Conservation (phyloP, 2,797 vertebrate genomes). For the Cuniculus paca region DNA sequence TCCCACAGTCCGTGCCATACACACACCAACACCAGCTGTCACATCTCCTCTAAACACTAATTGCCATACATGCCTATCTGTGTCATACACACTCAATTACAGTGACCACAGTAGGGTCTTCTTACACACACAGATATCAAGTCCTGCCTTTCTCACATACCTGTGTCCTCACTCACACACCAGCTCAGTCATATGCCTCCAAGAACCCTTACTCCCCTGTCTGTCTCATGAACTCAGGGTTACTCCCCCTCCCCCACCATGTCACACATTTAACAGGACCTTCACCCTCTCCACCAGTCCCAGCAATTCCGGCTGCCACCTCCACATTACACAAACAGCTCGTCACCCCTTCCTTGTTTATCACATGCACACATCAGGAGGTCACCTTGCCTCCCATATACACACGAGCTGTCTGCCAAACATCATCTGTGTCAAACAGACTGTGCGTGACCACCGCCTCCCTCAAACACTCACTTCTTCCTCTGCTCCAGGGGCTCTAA, state of each 20-base stretch:
- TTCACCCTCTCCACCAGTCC: neutral
- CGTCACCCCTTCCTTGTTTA: neutral
- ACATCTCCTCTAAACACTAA: slow-evolving; percentile 42
- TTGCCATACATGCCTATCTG: slow-evolving; percentile 47
- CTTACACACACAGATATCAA: neutral
- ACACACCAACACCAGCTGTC: slow-evolving; percentile 73
- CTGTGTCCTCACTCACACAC: neutral
- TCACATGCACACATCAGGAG: slow-evolving; percentile 9
- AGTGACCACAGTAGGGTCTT: slow-evolving; percentile 25
- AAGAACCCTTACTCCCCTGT: neutral
- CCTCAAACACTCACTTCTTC: slow-evolving; percentile 93
- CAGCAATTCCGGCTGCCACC: neutral
- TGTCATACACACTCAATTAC: slow-evolving; percentile 8
- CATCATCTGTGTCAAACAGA: slow-evolving; percentile 48
- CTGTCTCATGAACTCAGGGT: slow-evolving; percentile 10
- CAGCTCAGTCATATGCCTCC: neutral
- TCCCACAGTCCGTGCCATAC: slow-evolving; percentile 35
- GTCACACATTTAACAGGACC: neutral
- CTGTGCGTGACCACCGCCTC: neutral
- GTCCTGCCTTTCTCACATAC: neutral
- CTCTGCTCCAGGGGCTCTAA: slow-evolving; percentile 95
- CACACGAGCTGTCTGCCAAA: slow-evolving; percentile 38
- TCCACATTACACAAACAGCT: neutral
- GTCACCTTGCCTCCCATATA: slow-evolving; percentile 62
- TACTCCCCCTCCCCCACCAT: neutral